phyloP scores from a whole-genome alignment of 2,113 vertebrate genomes.

The Mesitornis unicolor region DNA sequence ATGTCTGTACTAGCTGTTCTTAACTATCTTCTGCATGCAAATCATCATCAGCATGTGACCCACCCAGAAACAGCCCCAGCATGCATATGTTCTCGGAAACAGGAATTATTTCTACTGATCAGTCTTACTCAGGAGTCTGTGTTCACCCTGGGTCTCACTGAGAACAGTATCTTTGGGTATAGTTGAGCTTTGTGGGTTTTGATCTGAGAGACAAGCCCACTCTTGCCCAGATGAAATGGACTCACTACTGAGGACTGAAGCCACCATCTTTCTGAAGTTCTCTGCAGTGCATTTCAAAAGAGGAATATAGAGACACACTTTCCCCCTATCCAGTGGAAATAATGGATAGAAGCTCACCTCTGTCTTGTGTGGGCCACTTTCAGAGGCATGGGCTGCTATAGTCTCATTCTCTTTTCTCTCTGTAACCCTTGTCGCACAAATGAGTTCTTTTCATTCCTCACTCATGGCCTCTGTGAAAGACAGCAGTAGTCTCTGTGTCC shows the following conservation, averaged over 20 bases:
- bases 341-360: not conserved
- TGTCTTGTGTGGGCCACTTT: not conserved
- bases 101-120: not conserved
- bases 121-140: not conserved
- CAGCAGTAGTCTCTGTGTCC: slow-evolving; percentile 7
- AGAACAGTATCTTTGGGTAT: not conserved
- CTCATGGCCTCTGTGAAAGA: slow-evolving; percentile 42
- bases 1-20: not conserved
- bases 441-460: slow-evolving; percentile 23
- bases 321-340: not conserved
- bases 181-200: not conserved
- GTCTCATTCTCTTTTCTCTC: not conserved
- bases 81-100: not conserved
- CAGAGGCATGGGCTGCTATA: not conserved
- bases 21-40: not conserved
- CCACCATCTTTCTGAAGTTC: not conserved
- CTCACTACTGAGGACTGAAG: not conserved
- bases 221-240: not conserved
- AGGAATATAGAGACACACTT: not conserved
- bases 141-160: not conserved
- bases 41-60: not conserved
- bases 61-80: not conserved
- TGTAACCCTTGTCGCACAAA: slow-evolving; percentile 51
- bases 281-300: not conserved
- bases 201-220: not conserved